Percentiles rank a stretch among this genome's conserved stretches.
Evolutionary conservation across 2,113 vertebrate species (phyloP).

Genomic region (Brachirus orientalis): DNA sequence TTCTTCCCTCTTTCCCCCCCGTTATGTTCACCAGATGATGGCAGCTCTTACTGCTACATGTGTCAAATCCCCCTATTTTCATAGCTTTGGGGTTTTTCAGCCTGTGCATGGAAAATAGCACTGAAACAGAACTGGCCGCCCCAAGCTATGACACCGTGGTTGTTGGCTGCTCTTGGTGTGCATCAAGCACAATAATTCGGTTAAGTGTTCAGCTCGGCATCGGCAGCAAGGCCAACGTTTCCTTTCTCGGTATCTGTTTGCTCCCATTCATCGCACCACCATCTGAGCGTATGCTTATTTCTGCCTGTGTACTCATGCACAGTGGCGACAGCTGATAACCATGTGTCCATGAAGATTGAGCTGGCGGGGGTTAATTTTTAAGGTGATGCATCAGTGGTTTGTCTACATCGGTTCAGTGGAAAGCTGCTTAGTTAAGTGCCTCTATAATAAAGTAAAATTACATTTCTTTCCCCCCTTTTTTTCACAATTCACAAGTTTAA

Average conservation of each 20-base stretch:
- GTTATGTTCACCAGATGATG: too few relatives aligned
- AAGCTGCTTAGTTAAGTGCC: too few relatives aligned
- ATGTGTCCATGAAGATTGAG: slow-evolving; percentile 39
- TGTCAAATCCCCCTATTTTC: slow-evolving; percentile 38
- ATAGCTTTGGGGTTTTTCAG: slow-evolving; percentile 40
- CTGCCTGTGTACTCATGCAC: too few relatives aligned
- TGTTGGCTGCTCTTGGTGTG: slow-evolving; percentile 22
- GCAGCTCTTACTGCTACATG: slow-evolving; percentile 23
- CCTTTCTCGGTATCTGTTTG: slow-evolving; percentile 14
- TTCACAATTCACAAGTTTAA: neutral
- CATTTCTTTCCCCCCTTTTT: too few relatives aligned
- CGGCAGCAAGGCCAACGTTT: slow-evolving; percentile 21
- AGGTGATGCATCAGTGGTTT: slow-evolving; percentile 9
- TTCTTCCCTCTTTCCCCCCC: too few relatives aligned
- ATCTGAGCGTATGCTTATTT: too few relatives aligned
- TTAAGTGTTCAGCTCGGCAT: slow-evolving; percentile 37
- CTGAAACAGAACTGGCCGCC: slow-evolving; percentile 44
- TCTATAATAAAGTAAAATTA: too few relatives aligned
- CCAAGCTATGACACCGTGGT: slow-evolving; percentile 44
- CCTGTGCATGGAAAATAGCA: slow-evolving; percentile 12
- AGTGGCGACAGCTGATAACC: slow-evolving; percentile 33
- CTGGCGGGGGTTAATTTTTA: slow-evolving; percentile 31
- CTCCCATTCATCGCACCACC: slow-evolving; percentile 23
- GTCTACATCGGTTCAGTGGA: too few relatives aligned
- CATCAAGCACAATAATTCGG: slow-evolving; percentile 38